Percentiles rank a stretch among this genome's conserved stretches.
phyloP scores from a whole-genome alignment of 1,140 invertebrate genomes.

The Oncopeltus fasciatus region DNA sequence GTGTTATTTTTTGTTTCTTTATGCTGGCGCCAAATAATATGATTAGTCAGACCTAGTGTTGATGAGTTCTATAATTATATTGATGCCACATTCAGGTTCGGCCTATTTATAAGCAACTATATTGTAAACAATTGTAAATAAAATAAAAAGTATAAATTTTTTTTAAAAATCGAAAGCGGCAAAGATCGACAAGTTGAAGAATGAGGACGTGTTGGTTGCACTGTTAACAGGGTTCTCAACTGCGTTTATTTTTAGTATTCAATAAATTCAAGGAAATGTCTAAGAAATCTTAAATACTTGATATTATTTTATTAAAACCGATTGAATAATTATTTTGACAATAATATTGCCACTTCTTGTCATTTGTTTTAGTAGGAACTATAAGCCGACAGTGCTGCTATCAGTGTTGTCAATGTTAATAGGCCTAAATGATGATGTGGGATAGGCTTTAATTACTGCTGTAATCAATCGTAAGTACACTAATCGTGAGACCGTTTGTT shows the following conservation, averaged over 20 bases:
- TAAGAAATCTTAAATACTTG: too few relatives aligned
- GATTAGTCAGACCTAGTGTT: too few relatives aligned
- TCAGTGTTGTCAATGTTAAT: slow-evolving; percentile 56
- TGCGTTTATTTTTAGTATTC: neutral
- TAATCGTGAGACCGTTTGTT: neutral
- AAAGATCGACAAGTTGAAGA: slow-evolving; percentile 24
- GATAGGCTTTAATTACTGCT: slow-evolving; percentile 23
- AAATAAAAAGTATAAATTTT: neutral
- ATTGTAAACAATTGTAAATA: too few relatives aligned
- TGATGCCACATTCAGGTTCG: too few relatives aligned
- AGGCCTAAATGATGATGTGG: slow-evolving; percentile 28
- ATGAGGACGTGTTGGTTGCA: slow-evolving; percentile 42
- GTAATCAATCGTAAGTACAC: slow-evolving; percentile 17
- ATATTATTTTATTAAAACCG: too few relatives aligned
- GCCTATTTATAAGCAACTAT: too few relatives aligned
- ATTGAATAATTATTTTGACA: too few relatives aligned
- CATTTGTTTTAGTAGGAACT: too few relatives aligned
- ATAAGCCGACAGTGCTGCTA: slow-evolving; percentile 37
- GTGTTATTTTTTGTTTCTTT: slow-evolving; percentile 40
- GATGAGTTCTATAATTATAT: too few relatives aligned
- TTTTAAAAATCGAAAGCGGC: neutral
- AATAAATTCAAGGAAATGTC: too few relatives aligned
- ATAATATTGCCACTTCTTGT: too few relatives aligned
- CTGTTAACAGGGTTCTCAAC: slow-evolving; percentile 26
- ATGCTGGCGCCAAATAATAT: slow-evolving; percentile 43